phyloP scores from a whole-genome alignment of 2,797 vertebrate species.

The Phoeniculus purpureus region DNA sequence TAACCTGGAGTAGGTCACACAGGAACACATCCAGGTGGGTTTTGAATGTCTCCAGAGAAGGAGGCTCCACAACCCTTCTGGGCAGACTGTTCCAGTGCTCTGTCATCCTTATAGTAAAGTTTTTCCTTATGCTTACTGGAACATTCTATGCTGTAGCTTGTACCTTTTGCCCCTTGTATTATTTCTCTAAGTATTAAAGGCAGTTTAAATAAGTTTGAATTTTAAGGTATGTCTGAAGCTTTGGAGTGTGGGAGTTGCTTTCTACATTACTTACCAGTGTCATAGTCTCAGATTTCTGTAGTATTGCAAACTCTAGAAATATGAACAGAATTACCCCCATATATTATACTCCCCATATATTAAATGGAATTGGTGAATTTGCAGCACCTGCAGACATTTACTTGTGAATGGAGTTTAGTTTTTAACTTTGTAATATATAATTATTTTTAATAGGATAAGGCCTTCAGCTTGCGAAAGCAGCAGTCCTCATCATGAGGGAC shows the following conservation, averaged over 20 bases:
- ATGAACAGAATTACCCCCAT: not conserved
- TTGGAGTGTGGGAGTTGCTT: not conserved
- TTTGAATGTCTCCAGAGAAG: no score
- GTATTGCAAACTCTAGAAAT: not conserved
- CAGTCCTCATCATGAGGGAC: conserved; percentile 71
- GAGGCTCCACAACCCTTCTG: no score
- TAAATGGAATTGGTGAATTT: not conserved
- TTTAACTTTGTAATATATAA: not conserved
- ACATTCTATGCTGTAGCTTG: no score
- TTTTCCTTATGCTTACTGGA: no score
- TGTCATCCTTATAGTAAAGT: no score
- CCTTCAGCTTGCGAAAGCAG: conserved; percentile 78
- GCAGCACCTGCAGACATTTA: not conserved
- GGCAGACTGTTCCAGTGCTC: no score
- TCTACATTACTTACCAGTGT: not conserved
- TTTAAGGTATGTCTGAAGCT: not conserved
- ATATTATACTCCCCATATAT: not conserved
- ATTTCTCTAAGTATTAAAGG: not conserved
- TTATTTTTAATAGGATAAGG: conserved; percentile 62
- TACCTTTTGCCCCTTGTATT: not conserved
- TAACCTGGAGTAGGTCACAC: no score
- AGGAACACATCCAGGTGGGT: no score
- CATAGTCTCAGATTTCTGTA: not conserved
- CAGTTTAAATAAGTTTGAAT: not conserved
- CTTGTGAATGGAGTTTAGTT: not conserved